These are phyloP conservation scores for Actinemys pallida DNA, from an alignment of 2,113 vertebrate species.

Conservation along the genomic window DNA sequence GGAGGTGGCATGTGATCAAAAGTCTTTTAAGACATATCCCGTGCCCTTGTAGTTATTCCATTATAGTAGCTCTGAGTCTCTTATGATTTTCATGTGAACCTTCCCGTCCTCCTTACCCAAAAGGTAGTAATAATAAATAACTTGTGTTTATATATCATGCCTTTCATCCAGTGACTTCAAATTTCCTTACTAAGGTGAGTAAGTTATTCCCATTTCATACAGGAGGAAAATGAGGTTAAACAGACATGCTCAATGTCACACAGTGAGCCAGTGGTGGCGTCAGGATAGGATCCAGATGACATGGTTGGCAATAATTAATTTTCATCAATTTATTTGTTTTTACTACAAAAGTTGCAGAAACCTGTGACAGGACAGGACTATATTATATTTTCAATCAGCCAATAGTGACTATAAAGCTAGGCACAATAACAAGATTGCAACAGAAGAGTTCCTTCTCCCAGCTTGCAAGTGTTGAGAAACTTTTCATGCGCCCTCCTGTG, in stretches of 20 bases:
- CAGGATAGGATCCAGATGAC: background rate
- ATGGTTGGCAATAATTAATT: background rate
- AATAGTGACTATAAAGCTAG: slow-evolving; percentile 9
- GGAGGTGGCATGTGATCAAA: background rate
- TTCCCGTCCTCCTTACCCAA: background rate
- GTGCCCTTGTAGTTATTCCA: background rate
- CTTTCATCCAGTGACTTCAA: background rate
- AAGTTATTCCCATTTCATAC: background rate
- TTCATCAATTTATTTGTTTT: background rate
- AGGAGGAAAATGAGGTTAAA: background rate
- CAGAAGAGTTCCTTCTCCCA: slow-evolving; percentile 11
- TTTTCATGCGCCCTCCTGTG: background rate
- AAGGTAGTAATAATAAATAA: background rate
- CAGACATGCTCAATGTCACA: background rate
- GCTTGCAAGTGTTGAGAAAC: slow-evolving; percentile 14
- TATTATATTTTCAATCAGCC: slow-evolving; percentile 5
- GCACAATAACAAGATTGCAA: background rate
- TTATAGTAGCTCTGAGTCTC: background rate
- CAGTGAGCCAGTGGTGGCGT: background rate
- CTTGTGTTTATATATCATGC: background rate
- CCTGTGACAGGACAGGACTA: background rate
- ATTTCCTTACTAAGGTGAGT: background rate
- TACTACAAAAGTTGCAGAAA: background rate
- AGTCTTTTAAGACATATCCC: background rate
- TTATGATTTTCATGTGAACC: fast-evolving